Evolutionary conservation across 2,888 invertebrate genomes (phyloP).

Genomic region (Sepioteuthis lessoniana): DNA sequence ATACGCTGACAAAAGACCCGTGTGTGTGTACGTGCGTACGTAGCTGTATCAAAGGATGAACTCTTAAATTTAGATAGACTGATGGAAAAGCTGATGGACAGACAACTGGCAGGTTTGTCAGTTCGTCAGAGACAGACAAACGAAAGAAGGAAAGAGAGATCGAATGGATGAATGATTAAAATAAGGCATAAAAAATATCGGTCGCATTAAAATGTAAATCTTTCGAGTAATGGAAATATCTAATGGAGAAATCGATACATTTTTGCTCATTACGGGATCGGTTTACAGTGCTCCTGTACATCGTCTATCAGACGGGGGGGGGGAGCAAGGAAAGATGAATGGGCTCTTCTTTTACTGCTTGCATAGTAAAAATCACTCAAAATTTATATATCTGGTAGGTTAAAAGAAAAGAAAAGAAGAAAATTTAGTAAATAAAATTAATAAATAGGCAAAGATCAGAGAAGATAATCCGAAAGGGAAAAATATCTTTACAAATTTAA

Average conservation of each 20-base stretch:
- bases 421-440: no score
- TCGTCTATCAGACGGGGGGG: background rate
- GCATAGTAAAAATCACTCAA: background rate
- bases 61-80: background rate
- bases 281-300: background rate
- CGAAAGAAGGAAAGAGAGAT: background rate
- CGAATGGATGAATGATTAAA: background rate
- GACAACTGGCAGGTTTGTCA: background rate
- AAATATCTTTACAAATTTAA: background rate
- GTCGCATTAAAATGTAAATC: constrained; percentile 6
- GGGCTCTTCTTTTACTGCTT: background rate
- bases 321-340: background rate
- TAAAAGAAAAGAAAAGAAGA: no score
- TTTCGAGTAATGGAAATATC: constrained; percentile 33
- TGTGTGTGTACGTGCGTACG: no score
- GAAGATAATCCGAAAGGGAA: no score
- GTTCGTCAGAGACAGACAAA: constrained; percentile 2
- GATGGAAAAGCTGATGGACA: background rate
- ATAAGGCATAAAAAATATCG: background rate
- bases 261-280: constrained; percentile 33
- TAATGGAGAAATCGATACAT: constrained; percentile 23
- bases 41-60: background rate
- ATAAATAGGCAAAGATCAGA: no score
- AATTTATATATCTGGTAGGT: background rate
- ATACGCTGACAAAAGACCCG: no score